These are phyloP conservation scores for Saccopteryx leptura DNA, from an alignment of 2,113 vertebrate genomes.

Conservation along the genomic window DNA sequence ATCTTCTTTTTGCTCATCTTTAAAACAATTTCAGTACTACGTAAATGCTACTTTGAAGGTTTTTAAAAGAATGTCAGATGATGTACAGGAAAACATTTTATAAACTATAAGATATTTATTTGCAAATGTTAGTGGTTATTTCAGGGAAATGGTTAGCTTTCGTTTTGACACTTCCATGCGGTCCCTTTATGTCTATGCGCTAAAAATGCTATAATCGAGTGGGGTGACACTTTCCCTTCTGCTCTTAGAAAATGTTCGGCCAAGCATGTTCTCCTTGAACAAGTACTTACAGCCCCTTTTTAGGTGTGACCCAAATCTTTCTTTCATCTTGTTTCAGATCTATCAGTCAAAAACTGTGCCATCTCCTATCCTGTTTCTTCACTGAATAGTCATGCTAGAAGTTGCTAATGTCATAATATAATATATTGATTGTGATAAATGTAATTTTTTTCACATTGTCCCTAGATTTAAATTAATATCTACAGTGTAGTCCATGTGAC, in stretches of 20 bases:
- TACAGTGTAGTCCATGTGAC: background rate
- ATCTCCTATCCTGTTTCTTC: background rate
- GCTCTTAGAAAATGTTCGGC: background rate
- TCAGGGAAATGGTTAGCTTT: background rate
- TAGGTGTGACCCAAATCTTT: background rate
- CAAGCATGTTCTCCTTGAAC: background rate
- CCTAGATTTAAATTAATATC: background rate
- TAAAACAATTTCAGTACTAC: background rate
- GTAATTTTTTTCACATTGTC: background rate
- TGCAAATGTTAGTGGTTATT: slow-evolving; percentile 2
- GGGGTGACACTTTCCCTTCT: background rate
- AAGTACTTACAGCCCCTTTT: background rate
- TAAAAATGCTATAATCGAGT: slow-evolving; percentile 28
- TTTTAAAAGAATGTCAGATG: background rate
- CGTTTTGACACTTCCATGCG: background rate
- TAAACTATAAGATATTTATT: background rate
- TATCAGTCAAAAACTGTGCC: background rate
- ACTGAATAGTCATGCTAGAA: background rate
- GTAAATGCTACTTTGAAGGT: background rate
- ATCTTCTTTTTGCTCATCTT: background rate
- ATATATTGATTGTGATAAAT: background rate
- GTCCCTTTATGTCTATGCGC: background rate
- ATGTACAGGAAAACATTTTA: background rate
- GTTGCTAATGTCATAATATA: background rate
- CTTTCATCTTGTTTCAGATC: background rate